Evolutionary conservation across 2,797 vertebrate species (phyloP), one percentile per base, ranked within the genome.

Genomic region (Rhinatrema bivittatum): DNA sequence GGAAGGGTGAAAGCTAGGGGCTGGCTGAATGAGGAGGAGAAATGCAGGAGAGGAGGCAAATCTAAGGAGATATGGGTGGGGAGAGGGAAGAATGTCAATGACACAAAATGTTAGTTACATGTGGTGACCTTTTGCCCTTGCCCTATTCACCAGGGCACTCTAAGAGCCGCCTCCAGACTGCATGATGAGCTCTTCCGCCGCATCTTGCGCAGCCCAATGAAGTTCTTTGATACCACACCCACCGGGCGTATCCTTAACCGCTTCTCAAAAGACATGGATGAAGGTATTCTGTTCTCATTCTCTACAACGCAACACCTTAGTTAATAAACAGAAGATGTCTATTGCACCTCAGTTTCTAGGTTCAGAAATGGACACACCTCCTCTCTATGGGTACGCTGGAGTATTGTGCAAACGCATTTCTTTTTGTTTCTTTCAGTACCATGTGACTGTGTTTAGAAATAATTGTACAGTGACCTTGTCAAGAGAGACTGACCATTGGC

Each of bases 191-290:
- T 94, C 14, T 94, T 94, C 68, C 78, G 80, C 17, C 84, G 88
- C 44, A 91, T 95, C 59, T 85, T 94, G 8, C 86, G 90, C 26
- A 93, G 91, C 49, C 91, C 93, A 9, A 94, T 96, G 93, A 94
- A 90, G 35, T 91, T 96, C 54, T 96, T 96, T 23, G 92, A 95
- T 56, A 88, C 82, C 0, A 94, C 90, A 1, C 93, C 92, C 3
- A 84, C 87, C 0, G 89, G 89, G 7, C 79, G 81, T 27, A 86
- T 96, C 62, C 88, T 96, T 29, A 95, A 88, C 62, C 75, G 91
- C 35, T 95, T 96, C 74, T 91, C 92, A 56, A 94, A 86, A 74
- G 92, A 96, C 60, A 85, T 94, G 89, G 91, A 94, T 58, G 92
- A 95, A 90, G 92, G 92, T 93, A 68, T 37, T 37, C 49, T 16